Evolutionary conservation across 2,797 vertebrate genomes (phyloP).

Genomic region (Argyrosomus regius): DNA sequence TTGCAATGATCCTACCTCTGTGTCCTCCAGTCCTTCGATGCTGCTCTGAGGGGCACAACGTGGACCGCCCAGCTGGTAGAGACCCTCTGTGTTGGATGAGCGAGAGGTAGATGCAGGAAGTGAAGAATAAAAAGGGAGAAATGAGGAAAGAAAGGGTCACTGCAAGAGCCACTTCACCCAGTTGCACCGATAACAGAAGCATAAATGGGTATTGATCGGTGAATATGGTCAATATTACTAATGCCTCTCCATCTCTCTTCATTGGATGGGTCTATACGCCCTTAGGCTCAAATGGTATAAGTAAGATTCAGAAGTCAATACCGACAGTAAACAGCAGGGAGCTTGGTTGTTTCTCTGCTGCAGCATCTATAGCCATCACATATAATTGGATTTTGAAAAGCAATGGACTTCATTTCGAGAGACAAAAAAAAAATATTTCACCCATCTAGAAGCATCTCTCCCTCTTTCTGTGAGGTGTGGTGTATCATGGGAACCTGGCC

Average conservation of each 20-base stretch:
- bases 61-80: constrained; percentile 89
- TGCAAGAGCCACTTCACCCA: constrained; percentile 56
- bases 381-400: constrained; percentile 51
- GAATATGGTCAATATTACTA: constrained; percentile 66
- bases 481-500: constrained; percentile 60
- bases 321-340: constrained; percentile 41
- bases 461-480: constrained; percentile 22
- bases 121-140: constrained; percentile 31
- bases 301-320: constrained; percentile 56
- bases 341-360: constrained; percentile 17
- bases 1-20: constrained; percentile 85
- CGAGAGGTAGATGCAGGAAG: constrained; percentile 13
- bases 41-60: constrained; percentile 91
- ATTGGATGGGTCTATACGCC: constrained; percentile 43
- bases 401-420: constrained; percentile 11
- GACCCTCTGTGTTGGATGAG: constrained; percentile 83
- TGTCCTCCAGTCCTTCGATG: constrained; percentile 92
- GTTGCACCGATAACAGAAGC: constrained; percentile 42
- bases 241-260: constrained; percentile 68
- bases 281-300: constrained; percentile 47
- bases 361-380: constrained; percentile 23
- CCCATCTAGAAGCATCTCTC: constrained; percentile 28
- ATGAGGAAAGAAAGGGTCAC: constrained; percentile 44
- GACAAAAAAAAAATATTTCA: constrained; percentile 9
- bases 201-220: constrained; percentile 70